Base-by-base conservation (phyloP, 53 echinoderm and acorn worm species). In the Holothuria scabra region DNA sequence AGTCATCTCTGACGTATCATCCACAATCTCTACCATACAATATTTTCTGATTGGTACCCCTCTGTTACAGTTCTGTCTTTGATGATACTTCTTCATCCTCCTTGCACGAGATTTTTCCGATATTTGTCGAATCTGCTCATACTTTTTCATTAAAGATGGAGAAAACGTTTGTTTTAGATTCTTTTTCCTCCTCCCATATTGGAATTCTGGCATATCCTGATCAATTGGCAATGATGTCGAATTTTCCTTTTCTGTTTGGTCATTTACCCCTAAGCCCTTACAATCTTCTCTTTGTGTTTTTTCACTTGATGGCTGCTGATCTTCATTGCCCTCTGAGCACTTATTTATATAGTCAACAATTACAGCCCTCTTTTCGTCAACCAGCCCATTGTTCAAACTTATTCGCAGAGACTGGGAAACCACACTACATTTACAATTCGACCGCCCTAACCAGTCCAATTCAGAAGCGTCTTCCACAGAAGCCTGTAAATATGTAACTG, bases 111-210 rank as follows among this genome's bases (percentile, higher is more conserved):
- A 72, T 23, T 72, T 72, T 48, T 72, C 72, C 0, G 72, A 72
- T 25, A 49, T 25, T 72, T 72, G 72, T 34, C 72, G 44, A 19
- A 72, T 72, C 46, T 72, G 72, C 48, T 38, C 23, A 28, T 72
- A 72, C 21, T 72, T 72, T 21, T 48, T 72, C 72, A 72, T 72
- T 48, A 72, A 72, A 28, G 72, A 72, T 46, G 72, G 72, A 46
- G 72, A 72, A 72, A 72, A 46, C 4, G 7, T 19, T n/a, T 16
- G 26, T 72, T 44, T 46, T 18, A 67, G 4, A 2, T 13, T 67
- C 67, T 31, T 67, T 21, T 14, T 30, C 18, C 28, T 20, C 18
- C 34, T 29, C 1, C 28, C 67, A 14, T 18, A n/a, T 18, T 52
- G 52, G 16, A 8, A 52, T 52, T 14, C 52, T 16, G 14, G 2